phyloP scores from a whole-genome alignment of 2,113 vertebrate genomes.

The Geococcyx californianus region DNA sequence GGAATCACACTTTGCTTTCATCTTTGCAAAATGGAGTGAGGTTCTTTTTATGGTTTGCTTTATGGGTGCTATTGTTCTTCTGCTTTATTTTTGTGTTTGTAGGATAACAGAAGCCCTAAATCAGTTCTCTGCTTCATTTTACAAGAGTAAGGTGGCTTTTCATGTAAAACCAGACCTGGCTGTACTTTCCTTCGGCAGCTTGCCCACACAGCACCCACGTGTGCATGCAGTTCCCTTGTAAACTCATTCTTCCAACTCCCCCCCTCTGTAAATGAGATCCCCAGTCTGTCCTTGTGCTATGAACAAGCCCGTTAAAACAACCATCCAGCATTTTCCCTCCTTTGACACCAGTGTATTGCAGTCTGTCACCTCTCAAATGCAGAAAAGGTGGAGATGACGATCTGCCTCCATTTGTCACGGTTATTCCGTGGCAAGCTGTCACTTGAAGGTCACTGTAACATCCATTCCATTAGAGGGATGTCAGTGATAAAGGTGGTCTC shows the following conservation, averaged over 20 bases:
- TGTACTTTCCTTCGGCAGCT: not conserved
- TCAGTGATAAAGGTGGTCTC: not conserved
- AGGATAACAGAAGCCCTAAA: not conserved
- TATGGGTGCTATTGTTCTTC: not conserved
- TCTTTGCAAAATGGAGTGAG: not conserved
- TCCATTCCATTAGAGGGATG: not conserved
- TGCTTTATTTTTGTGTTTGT: not conserved
- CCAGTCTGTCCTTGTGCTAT: not conserved
- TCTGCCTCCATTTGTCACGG: slow-evolving; percentile 30
- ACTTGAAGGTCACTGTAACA: slow-evolving; percentile 41
- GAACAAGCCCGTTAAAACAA: slow-evolving; percentile 18
- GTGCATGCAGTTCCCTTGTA: rapidly evolving
- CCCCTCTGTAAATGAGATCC: not conserved
- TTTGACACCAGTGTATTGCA: not conserved
- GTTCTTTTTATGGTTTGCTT: not conserved
- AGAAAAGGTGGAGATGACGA: slow-evolving; percentile 22
- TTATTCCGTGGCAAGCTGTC: slow-evolving; percentile 25
- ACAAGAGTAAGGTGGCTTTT: not conserved
- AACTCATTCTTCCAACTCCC: not conserved
- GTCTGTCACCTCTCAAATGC: not conserved
- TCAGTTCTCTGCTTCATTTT: not conserved
- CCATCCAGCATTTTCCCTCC: slow-evolving; percentile 22
- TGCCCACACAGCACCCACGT: not conserved
- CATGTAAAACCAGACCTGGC: not conserved
- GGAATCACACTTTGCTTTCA: not conserved